These are phyloP conservation scores for Caenorhabditis doughertyi DNA, from an alignment of 2,888 invertebrate genomes.

Conservation along the genomic window DNA sequence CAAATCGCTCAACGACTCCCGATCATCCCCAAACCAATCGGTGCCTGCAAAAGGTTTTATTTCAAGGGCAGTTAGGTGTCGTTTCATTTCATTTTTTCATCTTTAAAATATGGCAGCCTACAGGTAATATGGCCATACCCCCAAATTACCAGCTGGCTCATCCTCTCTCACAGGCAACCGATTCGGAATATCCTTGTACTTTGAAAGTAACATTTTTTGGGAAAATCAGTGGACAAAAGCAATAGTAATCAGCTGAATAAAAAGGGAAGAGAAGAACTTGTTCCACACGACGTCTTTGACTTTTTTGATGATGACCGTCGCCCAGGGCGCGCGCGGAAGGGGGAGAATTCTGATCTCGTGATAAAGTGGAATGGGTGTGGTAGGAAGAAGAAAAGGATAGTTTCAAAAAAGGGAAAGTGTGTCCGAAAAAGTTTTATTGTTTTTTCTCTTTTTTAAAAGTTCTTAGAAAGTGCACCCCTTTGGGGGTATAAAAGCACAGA, in stretches of 20 bases:
- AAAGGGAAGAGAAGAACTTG: constrained; percentile 13
- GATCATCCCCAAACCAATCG: constrained; percentile 82
- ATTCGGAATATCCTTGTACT: constrained; percentile 69
- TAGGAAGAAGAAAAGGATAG: constrained; percentile 1
- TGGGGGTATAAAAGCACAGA: constrained; percentile 18
- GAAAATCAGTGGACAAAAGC: no score
- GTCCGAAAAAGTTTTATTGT: constrained; percentile 26
- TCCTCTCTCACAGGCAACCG: constrained; percentile 68
- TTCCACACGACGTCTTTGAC: constrained; percentile 11
- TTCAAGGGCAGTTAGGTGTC: no score
- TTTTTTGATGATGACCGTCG: constrained; percentile 13
- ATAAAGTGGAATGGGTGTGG: constrained; percentile 61
- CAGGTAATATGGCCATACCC: no score
- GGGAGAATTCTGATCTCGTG: constrained; percentile 31
- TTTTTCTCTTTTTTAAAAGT: neutral
- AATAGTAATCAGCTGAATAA: constrained; percentile 44
- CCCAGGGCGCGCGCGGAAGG: no score
- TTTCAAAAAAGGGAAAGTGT: constrained; percentile 45
- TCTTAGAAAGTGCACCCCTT: neutral
- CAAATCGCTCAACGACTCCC: constrained; percentile 81
- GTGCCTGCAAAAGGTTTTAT: constrained; percentile 72
- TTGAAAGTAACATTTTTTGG: constrained; percentile 37
- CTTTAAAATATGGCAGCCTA: no score
- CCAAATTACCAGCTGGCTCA: constrained; percentile 69
- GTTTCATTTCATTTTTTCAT: no score